Evolutionary conservation across 1,140 invertebrate genomes (phyloP), one percentile per base, ranked within the genome.

Genomic region (Drosophila prosaltans): DNA sequence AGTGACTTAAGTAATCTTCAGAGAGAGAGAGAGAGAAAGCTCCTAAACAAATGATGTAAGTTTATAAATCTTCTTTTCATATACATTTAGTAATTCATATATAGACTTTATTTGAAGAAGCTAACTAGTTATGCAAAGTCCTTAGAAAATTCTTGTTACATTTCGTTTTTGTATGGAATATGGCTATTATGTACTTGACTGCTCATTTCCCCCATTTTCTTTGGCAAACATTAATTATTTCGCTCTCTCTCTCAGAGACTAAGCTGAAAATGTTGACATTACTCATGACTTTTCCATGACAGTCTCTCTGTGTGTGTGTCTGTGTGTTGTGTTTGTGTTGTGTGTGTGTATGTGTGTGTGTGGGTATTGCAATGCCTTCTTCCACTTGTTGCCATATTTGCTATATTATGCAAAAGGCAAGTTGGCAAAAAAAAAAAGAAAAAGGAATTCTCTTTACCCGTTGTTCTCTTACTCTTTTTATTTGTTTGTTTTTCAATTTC

Each of bases 401-500:
- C 64, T 68, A 59, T 70, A 57, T 60, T 65, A 74, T 65, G 79
- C 79, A 74, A 78, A 57, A 74, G 62, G 79, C 79, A 74, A 78
- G 60, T 72, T 81, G 58, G 68, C 71, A 74, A 68, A 59, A 16
- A 16, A 16, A 16, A 16, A 16, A 16, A 16, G 16, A 16, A 16
- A 55, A 48, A 63, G 40, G 28, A 40, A 28, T 9, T 21, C 40
- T 30, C n/a, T 0, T 54, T 48, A 36, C 36, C 32, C 36, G 36
- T 43, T 59, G 36, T 43, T 74, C 41, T 43, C 51, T 55, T 55
- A 45, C 57, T 58, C 32, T 80, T 48, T 76, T 75, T 83, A 89
- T 89, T 80, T 89, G 76, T 88, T 88, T 89, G 84, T 78, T 83
- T 88, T 89, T 80, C 83, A 89, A 88, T 88, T 89, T 67, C 74